Evolutionary conservation across 2,113 vertebrate species (phyloP), one percentile per base, ranked within the genome.

Genomic region (Gallinago jamesoni): DNA sequence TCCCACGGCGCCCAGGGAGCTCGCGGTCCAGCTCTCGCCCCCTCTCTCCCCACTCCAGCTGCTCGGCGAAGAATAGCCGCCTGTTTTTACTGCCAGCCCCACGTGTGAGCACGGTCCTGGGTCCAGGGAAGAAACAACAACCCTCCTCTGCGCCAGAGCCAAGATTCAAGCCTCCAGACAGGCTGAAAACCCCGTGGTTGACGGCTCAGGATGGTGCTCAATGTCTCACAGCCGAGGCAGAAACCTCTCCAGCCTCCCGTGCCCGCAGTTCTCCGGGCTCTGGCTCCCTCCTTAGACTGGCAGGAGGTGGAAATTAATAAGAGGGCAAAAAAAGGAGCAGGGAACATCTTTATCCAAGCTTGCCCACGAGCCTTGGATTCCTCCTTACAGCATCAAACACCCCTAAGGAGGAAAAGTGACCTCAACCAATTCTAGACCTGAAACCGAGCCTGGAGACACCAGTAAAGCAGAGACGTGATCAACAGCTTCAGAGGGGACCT

Each of bases 31-130:
- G 43, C 72, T 60, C 86, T 96, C 50, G 2, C 77, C 73, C 79
- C 91, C 83, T 92, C 95, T 67, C 87, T 69, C 79, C 73, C 73
- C 24, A 25, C 84, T 86, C 89, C 94, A 97, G 95, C 94, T 95
- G 94, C 93, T 89, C 28, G 8, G 76, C 39, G 45, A 89, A 96
- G 93, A 94, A 97, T 81, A 84, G 93, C 64, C 84, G 64, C 77
- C 69, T 95, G 68, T 27, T 81, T 59, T 52, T 76, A 39, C 19
- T 62, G 70, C 77, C 95, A 94, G 77, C 84, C 84, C 84, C 84
- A 88, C 7, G 13, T 90, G 90, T 17, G 78, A 97, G 84, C 56
- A 14, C 3, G 8, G 70, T 5, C 62, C 69, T 48, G 80, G 33
- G 33, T 30, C 94, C 80, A 76, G 47, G 8, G 10, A 15, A 66